Conservation (phyloP, 2,888 invertebrate genomes). For the Chrysolina haemoptera region DNA sequence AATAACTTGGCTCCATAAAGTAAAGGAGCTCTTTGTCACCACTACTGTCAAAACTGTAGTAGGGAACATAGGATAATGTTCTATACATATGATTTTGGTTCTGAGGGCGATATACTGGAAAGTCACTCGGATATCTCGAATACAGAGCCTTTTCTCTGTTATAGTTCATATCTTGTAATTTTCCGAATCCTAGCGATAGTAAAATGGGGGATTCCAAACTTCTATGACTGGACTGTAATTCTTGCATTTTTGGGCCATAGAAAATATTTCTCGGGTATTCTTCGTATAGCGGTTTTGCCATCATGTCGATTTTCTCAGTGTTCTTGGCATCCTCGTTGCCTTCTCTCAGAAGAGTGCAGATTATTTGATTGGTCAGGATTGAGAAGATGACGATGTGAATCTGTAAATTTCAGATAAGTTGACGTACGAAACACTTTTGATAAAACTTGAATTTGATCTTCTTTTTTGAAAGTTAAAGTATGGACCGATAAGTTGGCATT, state of each 20-base stretch:
- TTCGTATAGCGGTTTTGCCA: neutral
- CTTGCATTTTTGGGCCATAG: neutral
- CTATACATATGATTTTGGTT: neutral
- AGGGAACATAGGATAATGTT: neutral
- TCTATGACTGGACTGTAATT: neutral
- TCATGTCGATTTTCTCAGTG: neutral
- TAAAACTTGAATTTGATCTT: neutral
- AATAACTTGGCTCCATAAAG: neutral
- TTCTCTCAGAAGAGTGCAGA: slow-evolving; percentile 1
- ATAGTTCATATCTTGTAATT: neutral
- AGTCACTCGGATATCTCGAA: neutral
- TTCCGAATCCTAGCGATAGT: slow-evolving; percentile 9
- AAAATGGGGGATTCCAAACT: neutral
- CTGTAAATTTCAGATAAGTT: neutral
- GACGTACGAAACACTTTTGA: neutral
- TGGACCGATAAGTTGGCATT: no score
- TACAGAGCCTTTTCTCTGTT: neutral
- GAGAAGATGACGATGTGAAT: neutral
- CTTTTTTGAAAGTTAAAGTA: neutral
- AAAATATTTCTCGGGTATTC: neutral
- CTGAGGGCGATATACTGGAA: neutral
- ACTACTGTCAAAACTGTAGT: neutral
- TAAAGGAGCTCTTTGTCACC: neutral
- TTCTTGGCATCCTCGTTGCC: slow-evolving; percentile 1
- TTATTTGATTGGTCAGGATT: slow-evolving; percentile 6